Evolutionary conservation across 2,113 vertebrate genomes (phyloP).

Genomic region (Condylura cristata): DNA sequence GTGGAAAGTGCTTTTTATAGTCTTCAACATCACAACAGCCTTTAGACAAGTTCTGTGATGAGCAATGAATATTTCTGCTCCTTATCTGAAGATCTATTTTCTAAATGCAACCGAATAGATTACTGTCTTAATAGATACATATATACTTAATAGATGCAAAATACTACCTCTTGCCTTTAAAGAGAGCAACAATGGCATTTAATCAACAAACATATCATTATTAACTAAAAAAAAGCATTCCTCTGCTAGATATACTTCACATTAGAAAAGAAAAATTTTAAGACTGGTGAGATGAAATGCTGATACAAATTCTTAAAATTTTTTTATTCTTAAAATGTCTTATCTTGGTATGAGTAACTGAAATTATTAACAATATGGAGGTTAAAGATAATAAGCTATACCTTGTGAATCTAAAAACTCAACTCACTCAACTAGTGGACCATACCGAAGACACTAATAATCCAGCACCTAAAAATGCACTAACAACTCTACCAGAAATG

Average conservation of each 20-base stretch:
- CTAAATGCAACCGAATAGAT: too few relatives aligned
- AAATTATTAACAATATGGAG: conserved; percentile 4
- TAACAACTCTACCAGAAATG: not conserved
- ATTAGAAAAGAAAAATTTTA: conserved; percentile 6
- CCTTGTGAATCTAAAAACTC: not conserved
- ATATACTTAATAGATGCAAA: not conserved
- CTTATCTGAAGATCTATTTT: not conserved
- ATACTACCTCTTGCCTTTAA: not conserved
- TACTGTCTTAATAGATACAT: too few relatives aligned
- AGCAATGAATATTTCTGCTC: not conserved
- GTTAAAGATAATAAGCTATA: conserved; percentile 1
- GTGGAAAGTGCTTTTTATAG: not conserved
- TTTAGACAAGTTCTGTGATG: not conserved
- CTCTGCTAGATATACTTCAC: not conserved
- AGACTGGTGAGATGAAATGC: not conserved
- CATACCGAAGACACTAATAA: not conserved
- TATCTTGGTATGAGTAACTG: not conserved
- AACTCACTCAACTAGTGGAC: not conserved
- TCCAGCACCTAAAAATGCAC: not conserved
- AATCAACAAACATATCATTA: not conserved
- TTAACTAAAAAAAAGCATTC: not conserved
- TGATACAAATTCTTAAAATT: not conserved
- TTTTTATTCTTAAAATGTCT: not conserved
- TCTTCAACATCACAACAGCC: not conserved
- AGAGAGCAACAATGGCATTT: not conserved